Base-by-base conservation (phyloP, 1,140 invertebrate genomes). In the Saccostrea glomerata region DNA sequence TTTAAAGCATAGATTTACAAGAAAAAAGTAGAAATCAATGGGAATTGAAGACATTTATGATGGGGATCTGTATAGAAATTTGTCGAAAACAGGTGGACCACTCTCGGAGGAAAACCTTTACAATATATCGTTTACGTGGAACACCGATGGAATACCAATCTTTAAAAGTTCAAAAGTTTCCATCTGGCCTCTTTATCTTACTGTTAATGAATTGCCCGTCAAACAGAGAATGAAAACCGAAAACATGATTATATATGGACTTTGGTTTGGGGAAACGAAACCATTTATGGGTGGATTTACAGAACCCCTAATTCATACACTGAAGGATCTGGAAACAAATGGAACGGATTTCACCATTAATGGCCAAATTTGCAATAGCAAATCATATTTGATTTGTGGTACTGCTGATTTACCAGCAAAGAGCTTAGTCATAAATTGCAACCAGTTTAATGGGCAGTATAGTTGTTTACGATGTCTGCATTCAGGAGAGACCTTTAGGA, bases 261-360 rank as follows among this genome's bases (percentile, higher is more conserved):
- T 90, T n/a, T 90, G 90, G 90, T 90, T 86, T 90, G 86, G 88
- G 12, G 54, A 89, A 36, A 25, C 12, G 5, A 90, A 90, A 73
- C 88, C 88, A 25, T 66, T 56, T 3, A 87, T 87, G 73, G 7
- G 11, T 11, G n/a, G 13, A 4, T 90, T 87, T 89, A 40, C 54
- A 55, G 30, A 83, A 17, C 88, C 87, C 54, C 20, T 90, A 0
- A 12, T 47, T 23, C 47, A 87, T 58, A 58, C 12, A 87, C 47
- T 87, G 25, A 15, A 85, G 47, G 36, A 36, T 66, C 36, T 87
- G 58, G 84, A 87, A 86, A 54, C 87, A 11, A 83, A 82, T 56
- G 86, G 86, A 23, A 25, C 77, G 0, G 73, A 82, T 82, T 55
- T 87, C 25, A 82, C 73, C 5, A 56, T 82, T 25, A 82, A 82